phyloP scores from a whole-genome alignment of 1,140 invertebrate genomes.

The Panagrolaimus sp. region DNA sequence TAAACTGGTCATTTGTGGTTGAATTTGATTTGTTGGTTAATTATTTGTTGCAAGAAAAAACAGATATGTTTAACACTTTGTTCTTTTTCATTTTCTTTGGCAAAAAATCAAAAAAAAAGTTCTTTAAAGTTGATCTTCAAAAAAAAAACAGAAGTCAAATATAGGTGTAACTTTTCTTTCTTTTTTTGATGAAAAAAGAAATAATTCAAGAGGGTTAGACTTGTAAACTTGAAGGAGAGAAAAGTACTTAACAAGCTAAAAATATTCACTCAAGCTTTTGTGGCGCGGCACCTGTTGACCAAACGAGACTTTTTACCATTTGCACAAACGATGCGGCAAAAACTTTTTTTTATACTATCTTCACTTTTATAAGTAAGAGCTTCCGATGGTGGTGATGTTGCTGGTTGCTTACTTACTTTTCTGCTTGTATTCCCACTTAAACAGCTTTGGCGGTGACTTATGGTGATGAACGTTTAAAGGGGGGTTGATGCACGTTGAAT shows the following conservation, averaged over 20 bases:
- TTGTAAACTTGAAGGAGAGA: too few relatives aligned
- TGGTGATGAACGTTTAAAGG: too few relatives aligned
- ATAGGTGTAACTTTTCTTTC: too few relatives aligned
- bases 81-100: too few relatives aligned
- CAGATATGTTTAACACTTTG: too few relatives aligned
- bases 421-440: constrained; percentile 7
- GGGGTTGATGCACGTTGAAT: too few relatives aligned
- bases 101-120: too few relatives aligned
- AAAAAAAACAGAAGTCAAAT: too few relatives aligned
- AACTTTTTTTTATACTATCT: not conserved
- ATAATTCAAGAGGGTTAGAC: too few relatives aligned
- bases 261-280: constrained; percentile 9
- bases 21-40: constrained; percentile 16
- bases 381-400: not conserved
- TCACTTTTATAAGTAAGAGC: not conserved
- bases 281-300: constrained; percentile 16
- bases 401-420: too few relatives aligned
- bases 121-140: too few relatives aligned
- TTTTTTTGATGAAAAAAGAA: too few relatives aligned
- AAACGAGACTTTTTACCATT: not conserved
- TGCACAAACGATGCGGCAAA: constrained; percentile 11
- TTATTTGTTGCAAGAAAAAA: not conserved
- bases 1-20: constrained; percentile 12
- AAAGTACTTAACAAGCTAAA: constrained; percentile 13
- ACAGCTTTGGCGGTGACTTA: not conserved